Evolutionary conservation across 2,797 vertebrate genomes (phyloP).

Genomic region (Myoxocephalus aenaeus): DNA sequence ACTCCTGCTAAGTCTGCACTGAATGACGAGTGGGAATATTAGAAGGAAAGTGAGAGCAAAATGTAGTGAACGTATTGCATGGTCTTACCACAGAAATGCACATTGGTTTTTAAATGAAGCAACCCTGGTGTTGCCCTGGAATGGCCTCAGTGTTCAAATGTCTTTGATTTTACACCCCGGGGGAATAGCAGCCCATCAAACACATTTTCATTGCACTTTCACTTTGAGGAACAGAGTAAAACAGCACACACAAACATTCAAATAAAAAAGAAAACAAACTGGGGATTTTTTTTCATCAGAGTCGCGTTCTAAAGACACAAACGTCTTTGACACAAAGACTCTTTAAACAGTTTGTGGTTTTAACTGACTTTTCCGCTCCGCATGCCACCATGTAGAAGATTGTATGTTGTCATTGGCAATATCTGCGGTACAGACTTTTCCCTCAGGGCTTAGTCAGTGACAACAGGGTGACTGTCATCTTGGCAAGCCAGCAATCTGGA

Average conservation of each 20-base stretch:
- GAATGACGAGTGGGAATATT: slow-evolving; percentile 30
- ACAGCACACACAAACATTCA: slow-evolving; percentile 28
- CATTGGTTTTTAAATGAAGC: slow-evolving; percentile 58
- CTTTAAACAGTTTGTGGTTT: slow-evolving; percentile 41
- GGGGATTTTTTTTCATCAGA: slow-evolving; percentile 22
- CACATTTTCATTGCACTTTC: slow-evolving; percentile 8
- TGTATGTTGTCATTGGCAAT: slow-evolving; percentile 53
- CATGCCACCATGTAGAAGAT: slow-evolving; percentile 26
- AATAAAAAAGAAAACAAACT: slow-evolving; percentile 42
- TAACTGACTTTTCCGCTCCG: slow-evolving; percentile 25
- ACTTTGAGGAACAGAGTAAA: slow-evolving; percentile 26
- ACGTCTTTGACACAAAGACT: slow-evolving; percentile 24
- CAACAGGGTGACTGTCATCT: slow-evolving; percentile 27
- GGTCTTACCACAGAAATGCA: slow-evolving; percentile 43
- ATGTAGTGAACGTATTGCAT: slow-evolving; percentile 29
- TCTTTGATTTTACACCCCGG: slow-evolving; percentile 24
- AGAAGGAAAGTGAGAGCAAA: slow-evolving; percentile 28
- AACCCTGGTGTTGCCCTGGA: slow-evolving; percentile 31
- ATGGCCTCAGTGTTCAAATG: slow-evolving; percentile 29
- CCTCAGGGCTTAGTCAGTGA: slow-evolving; percentile 27
- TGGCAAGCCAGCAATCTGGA: slow-evolving; percentile 36
- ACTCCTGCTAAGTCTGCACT: slow-evolving; percentile 11
- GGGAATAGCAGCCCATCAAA: slow-evolving; percentile 30
- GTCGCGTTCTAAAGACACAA: slow-evolving; percentile 22
- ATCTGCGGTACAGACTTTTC: slow-evolving; percentile 20